phyloP scores from a whole-genome alignment of 2,113 vertebrate species.

The Sebastes fasciatus region DNA sequence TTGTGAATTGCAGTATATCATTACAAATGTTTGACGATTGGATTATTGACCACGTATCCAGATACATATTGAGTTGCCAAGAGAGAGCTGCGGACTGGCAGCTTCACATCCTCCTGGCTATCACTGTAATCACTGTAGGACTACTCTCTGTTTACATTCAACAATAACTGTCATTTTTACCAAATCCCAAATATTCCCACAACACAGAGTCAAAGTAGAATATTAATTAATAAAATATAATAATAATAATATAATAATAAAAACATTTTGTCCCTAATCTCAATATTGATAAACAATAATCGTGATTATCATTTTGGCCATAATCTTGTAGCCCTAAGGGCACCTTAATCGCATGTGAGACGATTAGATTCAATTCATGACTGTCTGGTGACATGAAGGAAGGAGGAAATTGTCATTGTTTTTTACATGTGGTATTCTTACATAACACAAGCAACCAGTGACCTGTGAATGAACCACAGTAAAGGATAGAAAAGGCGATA shows the following conservation, averaged over 20 bases:
- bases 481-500: constrained; percentile 61
- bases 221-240: no score
- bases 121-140: background rate
- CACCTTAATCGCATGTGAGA: background rate
- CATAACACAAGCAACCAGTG: constrained; percentile 82
- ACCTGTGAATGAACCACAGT: constrained; percentile 85
- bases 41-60: background rate
- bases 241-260: no score
- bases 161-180: background rate
- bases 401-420: constrained; percentile 76
- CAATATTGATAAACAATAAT: no score
- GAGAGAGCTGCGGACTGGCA: background rate
- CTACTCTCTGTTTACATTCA: background rate
- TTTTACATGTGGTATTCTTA: constrained; percentile 86
- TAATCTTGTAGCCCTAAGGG: no score
- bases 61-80: background rate
- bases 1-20: background rate
- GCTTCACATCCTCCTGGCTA: background rate
- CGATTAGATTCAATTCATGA: background rate
- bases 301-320: no score
- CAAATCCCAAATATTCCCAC: background rate
- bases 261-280: no score
- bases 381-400: background rate
- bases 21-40: background rate
- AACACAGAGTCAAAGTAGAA: background rate